A percentile compares a stretch with the other conserved stretches of the same genome.
Evolutionary conservation across 1,140 invertebrate genomes (phyloP).

Genomic region (Aphidius gifuensis): DNA sequence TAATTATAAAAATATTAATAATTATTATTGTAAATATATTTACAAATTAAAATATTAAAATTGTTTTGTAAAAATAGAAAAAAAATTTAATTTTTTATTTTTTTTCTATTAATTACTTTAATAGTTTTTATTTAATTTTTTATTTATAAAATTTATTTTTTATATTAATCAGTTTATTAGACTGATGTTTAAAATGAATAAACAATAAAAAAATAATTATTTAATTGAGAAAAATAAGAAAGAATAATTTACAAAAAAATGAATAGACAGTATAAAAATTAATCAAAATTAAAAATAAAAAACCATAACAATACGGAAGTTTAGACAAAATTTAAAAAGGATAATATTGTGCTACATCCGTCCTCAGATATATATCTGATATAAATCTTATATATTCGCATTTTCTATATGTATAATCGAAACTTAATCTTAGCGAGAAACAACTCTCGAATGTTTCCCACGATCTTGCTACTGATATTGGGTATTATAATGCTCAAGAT

Average conservation of each 20-base stretch:
- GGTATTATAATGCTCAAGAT: slow-evolving; percentile 2
- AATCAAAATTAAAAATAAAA: too few species aligned
- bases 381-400: slow-evolving; percentile 10
- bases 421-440: slow-evolving; percentile 19
- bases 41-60: background rate
- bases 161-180: too few species aligned
- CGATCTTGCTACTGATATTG: slow-evolving; percentile 12
- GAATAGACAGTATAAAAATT: too few species aligned
- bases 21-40: background rate
- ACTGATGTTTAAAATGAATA: too few species aligned
- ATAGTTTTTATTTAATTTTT: too few species aligned
- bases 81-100: too few species aligned
- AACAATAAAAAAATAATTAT: too few species aligned
- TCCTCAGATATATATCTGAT: slow-evolving; percentile 12
- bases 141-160: too few species aligned
- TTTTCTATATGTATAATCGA: slow-evolving; percentile 10
- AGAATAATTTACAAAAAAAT: too few species aligned
- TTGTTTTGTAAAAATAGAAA: too few species aligned
- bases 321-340: background rate
- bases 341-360: slow-evolving; percentile 17
- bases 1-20: background rate
- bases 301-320: slow-evolving; percentile 8
- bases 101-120: too few species aligned
- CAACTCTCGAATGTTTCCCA: slow-evolving; percentile 13
- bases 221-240: too few species aligned